These are phyloP conservation scores for Dicentrarchus labrax DNA, from an alignment of 2,113 vertebrate genomes.

Conservation along the genomic window DNA sequence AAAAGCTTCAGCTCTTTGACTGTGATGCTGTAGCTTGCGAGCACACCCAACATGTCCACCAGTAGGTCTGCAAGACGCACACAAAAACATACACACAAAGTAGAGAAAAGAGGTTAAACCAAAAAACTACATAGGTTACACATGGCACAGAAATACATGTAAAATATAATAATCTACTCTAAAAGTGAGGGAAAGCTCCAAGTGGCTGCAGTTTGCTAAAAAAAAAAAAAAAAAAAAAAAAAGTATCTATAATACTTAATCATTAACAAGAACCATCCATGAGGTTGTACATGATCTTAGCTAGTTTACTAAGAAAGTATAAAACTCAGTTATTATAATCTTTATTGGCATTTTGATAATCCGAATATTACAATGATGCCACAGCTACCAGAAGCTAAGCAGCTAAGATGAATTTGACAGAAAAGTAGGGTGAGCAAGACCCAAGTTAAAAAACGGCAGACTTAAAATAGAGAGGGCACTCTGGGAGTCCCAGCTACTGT, in stretches of 20 bases:
- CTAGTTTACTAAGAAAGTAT: too few relatives aligned
- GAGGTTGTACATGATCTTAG: not conserved
- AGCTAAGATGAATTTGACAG: not conserved
- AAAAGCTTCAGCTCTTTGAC: slow-evolving; percentile 97
- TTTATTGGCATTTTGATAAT: not conserved
- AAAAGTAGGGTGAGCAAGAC: slow-evolving; percentile 16
- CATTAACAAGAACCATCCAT: too few relatives aligned
- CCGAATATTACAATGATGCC: not conserved
- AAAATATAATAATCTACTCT: not conserved
- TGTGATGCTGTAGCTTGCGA: slow-evolving; percentile 97
- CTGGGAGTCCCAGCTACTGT: slow-evolving; percentile 21
- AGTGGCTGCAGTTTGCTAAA: not conserved
- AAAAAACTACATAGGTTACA: not conserved
- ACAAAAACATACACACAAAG: not conserved
- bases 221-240: not conserved
- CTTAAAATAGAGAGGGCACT: slow-evolving; percentile 29
- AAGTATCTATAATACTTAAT: too few relatives aligned
- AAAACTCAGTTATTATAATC: not conserved
- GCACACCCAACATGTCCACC: slow-evolving; percentile 96
- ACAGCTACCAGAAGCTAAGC: not conserved
- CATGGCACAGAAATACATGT: not conserved
- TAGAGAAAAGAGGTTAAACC: slow-evolving; percentile 10
- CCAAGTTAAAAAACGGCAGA: not conserved
- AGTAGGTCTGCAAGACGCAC: slow-evolving; percentile 88
- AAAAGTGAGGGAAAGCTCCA: not conserved